These are phyloP conservation scores for Mantis religiosa DNA, from an alignment of 2,888 invertebrate genomes.

Conservation along the genomic window DNA sequence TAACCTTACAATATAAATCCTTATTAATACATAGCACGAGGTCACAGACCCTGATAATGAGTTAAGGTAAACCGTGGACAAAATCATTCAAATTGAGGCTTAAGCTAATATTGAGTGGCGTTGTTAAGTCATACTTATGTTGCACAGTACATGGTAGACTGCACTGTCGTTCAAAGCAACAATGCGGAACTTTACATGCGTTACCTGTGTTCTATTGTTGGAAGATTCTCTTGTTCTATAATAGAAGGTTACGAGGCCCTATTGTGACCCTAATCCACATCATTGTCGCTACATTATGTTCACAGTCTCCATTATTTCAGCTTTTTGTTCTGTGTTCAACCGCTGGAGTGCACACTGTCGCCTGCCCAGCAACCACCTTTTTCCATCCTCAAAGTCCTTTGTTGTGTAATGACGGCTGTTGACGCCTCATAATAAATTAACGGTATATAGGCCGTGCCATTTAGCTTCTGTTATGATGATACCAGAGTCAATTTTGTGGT, in stretches of 20 bases:
- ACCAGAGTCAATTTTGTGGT: slow-evolving; percentile 49
- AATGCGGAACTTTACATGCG: background rate
- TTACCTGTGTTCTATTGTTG: background rate
- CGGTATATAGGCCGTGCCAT: too few relatives aligned
- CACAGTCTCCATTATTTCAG: background rate
- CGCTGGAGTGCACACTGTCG: background rate
- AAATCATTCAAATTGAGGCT: too few relatives aligned
- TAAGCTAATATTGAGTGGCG: too few relatives aligned
- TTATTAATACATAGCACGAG: too few relatives aligned
- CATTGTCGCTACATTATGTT: background rate
- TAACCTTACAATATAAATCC: too few relatives aligned
- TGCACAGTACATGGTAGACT: background rate
- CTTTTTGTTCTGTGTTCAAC: background rate
- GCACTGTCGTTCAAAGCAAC: background rate
- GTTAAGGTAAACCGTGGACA: too few relatives aligned
- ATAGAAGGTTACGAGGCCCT: background rate
- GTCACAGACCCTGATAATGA: too few relatives aligned
- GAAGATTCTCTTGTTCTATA: background rate
- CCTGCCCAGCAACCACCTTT: background rate
- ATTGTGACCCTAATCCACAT: background rate
- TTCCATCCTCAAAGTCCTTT: background rate
- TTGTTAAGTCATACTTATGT: too few relatives aligned
- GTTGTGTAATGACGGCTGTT: background rate
- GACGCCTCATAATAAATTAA: background rate
- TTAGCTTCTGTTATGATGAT: slow-evolving; percentile 48